Percentiles rank a stretch among this genome's conserved stretches.
phyloP scores from a whole-genome alignment of 64 coral and sea anemone species.

The Orbicella faveolata region DNA sequence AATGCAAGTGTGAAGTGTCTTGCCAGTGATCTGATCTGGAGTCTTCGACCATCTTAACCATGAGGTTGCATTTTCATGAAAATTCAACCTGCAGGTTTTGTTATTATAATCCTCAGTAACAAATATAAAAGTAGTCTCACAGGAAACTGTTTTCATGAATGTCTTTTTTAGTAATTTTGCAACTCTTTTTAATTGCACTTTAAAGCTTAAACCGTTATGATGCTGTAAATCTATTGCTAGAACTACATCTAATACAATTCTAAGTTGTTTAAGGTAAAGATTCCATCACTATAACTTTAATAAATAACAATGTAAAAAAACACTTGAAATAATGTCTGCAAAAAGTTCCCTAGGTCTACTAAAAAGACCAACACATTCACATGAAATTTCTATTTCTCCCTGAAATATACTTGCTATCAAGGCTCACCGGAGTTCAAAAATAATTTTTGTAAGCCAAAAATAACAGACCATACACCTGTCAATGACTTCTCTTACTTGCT shows the following conservation, averaged over 20 bases:
- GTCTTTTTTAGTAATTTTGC: not conserved
- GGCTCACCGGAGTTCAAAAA: not conserved
- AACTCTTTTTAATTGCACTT: conserved; percentile 5
- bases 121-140: not conserved
- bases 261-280: not conserved
- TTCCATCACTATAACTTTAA: not conserved
- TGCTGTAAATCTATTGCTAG: not conserved
- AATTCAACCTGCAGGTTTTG: too few species aligned
- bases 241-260: not conserved
- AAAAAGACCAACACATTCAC: not conserved
- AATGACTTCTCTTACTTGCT: not conserved
- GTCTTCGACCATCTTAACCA: too few species aligned
- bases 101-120: too few species aligned
- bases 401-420: not conserved
- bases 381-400: not conserved
- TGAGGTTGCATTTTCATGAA: too few species aligned
- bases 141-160: not conserved
- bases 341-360: not conserved
- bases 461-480: not conserved
- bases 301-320: conserved; percentile 21
- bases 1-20: too few species aligned
- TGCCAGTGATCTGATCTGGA: too few species aligned
- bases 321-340: not conserved
- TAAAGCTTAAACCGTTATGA: not conserved
- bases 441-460: not conserved